Evolutionary conservation across 2,888 invertebrate genomes (phyloP).

Genomic region (Meiosimyza decipiens): DNA sequence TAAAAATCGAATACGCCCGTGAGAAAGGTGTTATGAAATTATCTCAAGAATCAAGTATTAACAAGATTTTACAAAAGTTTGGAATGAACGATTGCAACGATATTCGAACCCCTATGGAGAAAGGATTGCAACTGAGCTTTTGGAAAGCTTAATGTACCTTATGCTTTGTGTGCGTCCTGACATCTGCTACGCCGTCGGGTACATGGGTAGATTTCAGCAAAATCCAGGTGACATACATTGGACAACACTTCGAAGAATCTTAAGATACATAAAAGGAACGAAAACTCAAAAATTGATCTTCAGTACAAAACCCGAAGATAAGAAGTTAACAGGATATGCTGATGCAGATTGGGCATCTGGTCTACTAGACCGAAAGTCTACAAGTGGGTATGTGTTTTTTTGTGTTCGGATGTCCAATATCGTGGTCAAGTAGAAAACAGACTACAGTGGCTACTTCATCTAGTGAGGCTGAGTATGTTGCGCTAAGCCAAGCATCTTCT

Average conservation of each 20-base stretch:
- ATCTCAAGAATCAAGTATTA: neutral
- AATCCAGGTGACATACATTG: neutral
- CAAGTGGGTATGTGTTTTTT: neutral
- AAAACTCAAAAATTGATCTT: neutral
- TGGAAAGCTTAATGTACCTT: neutral
- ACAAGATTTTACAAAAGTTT: neutral
- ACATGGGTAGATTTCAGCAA: too few species aligned
- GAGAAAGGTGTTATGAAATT: neutral
- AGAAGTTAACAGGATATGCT: too few species aligned
- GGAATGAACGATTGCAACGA: neutral
- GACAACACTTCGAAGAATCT: neutral
- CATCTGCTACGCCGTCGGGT: constrained; percentile 2
- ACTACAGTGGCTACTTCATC: constrained; percentile 11
- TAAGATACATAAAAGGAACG: constrained; percentile 1
- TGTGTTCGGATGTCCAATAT: constrained; percentile 3
- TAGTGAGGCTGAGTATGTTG: neutral
- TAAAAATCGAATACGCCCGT: constrained; percentile 1
- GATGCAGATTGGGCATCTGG: too few species aligned
- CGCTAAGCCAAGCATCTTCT: neutral
- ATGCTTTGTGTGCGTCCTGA: neutral
- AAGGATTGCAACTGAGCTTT: too few species aligned
- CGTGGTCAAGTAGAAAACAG: constrained; percentile 4
- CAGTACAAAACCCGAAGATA: neutral
- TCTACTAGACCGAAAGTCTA: neutral
- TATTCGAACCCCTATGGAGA: neutral